A percentile compares a stretch with the other conserved stretches of the same genome.
Evolutionary conservation across 2,888 invertebrate species (phyloP).

Genomic region (Diarsia rubi): DNA sequence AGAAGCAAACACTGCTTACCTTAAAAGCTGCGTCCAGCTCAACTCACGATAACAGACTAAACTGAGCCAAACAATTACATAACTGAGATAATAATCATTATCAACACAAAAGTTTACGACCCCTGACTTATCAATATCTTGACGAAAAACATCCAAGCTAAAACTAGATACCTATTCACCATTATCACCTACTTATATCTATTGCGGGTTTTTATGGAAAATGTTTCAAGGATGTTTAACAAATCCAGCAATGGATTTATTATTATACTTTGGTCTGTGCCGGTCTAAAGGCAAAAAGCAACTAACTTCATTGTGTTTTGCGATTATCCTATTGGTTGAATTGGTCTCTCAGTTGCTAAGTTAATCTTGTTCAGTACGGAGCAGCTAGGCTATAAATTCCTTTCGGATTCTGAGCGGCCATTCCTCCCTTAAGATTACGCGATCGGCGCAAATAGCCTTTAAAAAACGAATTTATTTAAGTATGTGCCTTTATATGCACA

Average conservation of each 20-base stretch:
- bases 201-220: not conserved
- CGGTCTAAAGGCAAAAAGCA: not conserved
- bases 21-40: conserved; percentile 1
- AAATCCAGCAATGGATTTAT: conserved; percentile 4
- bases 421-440: not conserved
- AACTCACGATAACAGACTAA: conserved; percentile 29
- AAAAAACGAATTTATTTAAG: not conserved
- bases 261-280: not conserved
- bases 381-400: not conserved
- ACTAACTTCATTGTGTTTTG: conserved; percentile 57
- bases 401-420: not conserved
- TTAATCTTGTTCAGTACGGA: conserved; percentile 29
- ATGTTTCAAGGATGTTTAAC: accelerated
- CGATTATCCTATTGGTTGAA: conserved; percentile 46
- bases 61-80: conserved; percentile 56
- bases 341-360: conserved; percentile 15
- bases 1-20: conserved; percentile 40
- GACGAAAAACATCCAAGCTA: conserved; percentile 15
- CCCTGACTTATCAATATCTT: conserved; percentile 61
- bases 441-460: no score
- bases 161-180: not conserved
- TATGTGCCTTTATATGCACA: not conserved
- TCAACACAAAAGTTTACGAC: conserved; percentile 78
- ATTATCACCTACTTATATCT: not conserved
- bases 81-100: conserved; percentile 68